Conservation (phyloP, 2,888 invertebrate genomes). For the Lycocerus yunnanus region DNA sequence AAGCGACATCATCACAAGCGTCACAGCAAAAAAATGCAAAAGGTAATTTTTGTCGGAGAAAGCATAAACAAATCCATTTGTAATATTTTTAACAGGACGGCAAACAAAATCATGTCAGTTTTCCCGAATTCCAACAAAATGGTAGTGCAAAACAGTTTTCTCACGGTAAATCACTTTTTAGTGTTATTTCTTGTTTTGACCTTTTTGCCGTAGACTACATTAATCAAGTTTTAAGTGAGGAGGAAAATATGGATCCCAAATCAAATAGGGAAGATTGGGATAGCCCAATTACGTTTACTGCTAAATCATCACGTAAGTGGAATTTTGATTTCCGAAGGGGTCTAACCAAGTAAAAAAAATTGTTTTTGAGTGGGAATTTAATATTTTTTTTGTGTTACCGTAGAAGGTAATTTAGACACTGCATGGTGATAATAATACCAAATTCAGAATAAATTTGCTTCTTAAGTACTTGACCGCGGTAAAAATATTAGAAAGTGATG, state of each 20-base stretch:
- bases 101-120: constrained; percentile 86
- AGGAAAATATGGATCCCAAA: constrained; percentile 61
- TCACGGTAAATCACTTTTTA: constrained; percentile 66
- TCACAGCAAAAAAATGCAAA: constrained; percentile 82
- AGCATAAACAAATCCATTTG: constrained; percentile 19
- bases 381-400: neutral
- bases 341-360: neutral
- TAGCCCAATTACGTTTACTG: constrained; percentile 88
- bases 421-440: neutral
- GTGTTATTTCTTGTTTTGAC: neutral
- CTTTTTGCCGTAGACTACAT: constrained; percentile 70
- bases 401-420: neutral
- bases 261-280: constrained; percentile 76
- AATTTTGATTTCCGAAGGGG: neutral
- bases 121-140: constrained; percentile 88
- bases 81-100: constrained; percentile 65
- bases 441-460: neutral
- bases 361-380: neutral
- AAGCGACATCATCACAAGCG: constrained; percentile 76
- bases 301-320: constrained; percentile 84
- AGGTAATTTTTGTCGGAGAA: constrained; percentile 59
- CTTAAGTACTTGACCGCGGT: neutral
- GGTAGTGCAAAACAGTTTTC: constrained; percentile 86
- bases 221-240: constrained; percentile 79
- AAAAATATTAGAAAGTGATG: neutral